Base-by-base conservation (phyloP, 2,888 invertebrate genomes). In the Tenthredo amoena region DNA sequence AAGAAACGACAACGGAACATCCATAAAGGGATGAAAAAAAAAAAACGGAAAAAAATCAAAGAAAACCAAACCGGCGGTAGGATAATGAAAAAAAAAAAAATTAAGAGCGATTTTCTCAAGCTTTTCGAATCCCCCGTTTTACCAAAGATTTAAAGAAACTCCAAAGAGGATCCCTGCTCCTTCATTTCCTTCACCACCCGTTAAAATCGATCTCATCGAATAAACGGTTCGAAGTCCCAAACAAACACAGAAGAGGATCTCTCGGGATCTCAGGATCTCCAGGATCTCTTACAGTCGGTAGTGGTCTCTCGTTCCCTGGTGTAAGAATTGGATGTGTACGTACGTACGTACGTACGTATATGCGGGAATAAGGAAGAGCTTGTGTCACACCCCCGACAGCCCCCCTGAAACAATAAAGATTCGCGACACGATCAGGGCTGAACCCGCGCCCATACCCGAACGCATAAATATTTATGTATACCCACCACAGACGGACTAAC, bases 341-440 rank as follows among this genome's bases (percentile, higher is more conserved):
- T n/a, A n/a, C n/a, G n/a, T 76, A 43, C 2, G 26, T 47, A 34
- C 5, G 58, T 26, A 26, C 26, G 26, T 37, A 9, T 7, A n/a
- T 37, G 31, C 37, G n/a, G 40, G 12, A 81, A 62, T 21, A 77
- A 50, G 47, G 77, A 55, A 62, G 58, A 40, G 10, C 31, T 81
- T 26, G 81, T n/a, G 10, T 83, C 26, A 26, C 26, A 26, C 26
- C 26, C 26, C 26, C 26, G 18, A 18, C 0, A 37, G 5, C 15
- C 77, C 37, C n/a, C 31, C 85, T 79, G 82, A 85, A 82, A 85
- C 81, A 85, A 85, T 82, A 82, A 85, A 82, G 82, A 85, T 85
- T 85, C 85, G 68, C 85, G 82, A 81, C 85, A 82, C 85, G 85
- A 83, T 82, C 85, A 79, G 84, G 47, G 76, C 31, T 50, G 81